Base-by-base conservation (phyloP, 2,797 vertebrate genomes). In the Lemur catta region DNA sequence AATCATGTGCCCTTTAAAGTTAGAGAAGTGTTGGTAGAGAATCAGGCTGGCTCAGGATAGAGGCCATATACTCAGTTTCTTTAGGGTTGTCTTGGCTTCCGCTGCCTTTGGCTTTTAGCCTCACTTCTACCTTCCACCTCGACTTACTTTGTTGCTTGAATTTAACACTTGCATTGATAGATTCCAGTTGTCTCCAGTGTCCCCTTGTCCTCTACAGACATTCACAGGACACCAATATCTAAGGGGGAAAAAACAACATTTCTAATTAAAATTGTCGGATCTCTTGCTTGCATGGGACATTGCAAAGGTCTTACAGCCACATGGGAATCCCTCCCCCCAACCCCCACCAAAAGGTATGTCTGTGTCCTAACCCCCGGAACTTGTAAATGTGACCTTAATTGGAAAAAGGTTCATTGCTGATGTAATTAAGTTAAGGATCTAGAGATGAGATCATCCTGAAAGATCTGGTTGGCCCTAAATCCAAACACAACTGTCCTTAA, bases 11-110 rank as follows among this genome's bases (percentile, higher is more conserved):
- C 41, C 43, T 30, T 28, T 22, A 41, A 6, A 61, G 2, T 15
- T 0, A 18, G 24, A 43, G 13, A 52, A 33, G 28, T 33, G 9
- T 7, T 3, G 1, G 18, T 1, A 28, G 28, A 57, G 76, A 79
- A 63, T 43, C n/a, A 1, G 0, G 18, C 0, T 3, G 52, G 52
- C 20, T 18, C 4, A 0, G 0, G 5, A 10, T 33, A 20, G 17
- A 57, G 41, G 30, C 38, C 71, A 12, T 0, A 11, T 0, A 12
- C 13, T 14, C 30, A 10, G 41, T 55, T 69, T 76, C 76, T 81
- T 50, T 18, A 17, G n/a, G 10, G 28, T 0, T 55, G 4, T 46
- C 33, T 50, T 69, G 43, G 18, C 57, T 59, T 65, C 57, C 7
- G 0, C 15, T 20, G 2, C 20, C n/a, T 85, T 74, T 71, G n/a